Conservation (phyloP, 2,888 invertebrate genomes). For the Plagodis dolabraria region DNA sequence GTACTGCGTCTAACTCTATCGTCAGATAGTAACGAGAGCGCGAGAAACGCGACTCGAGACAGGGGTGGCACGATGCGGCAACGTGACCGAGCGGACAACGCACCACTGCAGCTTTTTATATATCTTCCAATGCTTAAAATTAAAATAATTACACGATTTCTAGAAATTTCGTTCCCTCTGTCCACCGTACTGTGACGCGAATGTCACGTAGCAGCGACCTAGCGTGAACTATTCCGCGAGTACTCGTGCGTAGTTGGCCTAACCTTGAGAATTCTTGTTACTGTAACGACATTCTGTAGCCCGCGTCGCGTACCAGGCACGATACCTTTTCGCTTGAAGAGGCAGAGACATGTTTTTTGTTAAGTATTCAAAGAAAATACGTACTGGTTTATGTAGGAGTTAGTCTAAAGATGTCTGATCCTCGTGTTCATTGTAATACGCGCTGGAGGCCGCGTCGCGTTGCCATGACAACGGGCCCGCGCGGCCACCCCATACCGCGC, state of each 20-base stretch:
- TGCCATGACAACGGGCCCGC: constrained; percentile 62
- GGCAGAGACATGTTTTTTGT: not conserved
- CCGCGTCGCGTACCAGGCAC: constrained; percentile 6
- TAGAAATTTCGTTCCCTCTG: not conserved
- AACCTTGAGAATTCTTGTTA: constrained; percentile 1
- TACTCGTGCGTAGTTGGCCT: constrained; percentile 2
- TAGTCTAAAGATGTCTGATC: constrained; percentile 45
- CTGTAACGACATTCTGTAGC: not conserved
- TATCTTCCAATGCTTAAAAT: not conserved
- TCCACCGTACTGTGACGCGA: not conserved
- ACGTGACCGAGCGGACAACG: constrained; percentile 25
- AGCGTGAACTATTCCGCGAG: constrained; percentile 1
- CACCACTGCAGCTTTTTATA: constrained; percentile 7
- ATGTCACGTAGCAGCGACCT: not conserved
- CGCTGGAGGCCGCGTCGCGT: constrained; percentile 79
- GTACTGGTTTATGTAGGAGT: constrained; percentile 21
- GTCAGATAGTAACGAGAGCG: constrained; percentile 11
- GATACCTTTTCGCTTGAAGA: constrained; percentile 6
- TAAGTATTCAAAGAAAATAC: constrained; percentile 5
- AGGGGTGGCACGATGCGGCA: constrained; percentile 35
- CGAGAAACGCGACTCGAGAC: constrained; percentile 28
- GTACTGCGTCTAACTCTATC: constrained; percentile 3
- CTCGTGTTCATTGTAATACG: constrained; percentile 72
- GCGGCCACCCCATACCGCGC: constrained; percentile 19
- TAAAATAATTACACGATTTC: not conserved